Evolutionary conservation across 2,888 invertebrate genomes (phyloP).

Genomic region (Lamellibrachia satsuma): DNA sequence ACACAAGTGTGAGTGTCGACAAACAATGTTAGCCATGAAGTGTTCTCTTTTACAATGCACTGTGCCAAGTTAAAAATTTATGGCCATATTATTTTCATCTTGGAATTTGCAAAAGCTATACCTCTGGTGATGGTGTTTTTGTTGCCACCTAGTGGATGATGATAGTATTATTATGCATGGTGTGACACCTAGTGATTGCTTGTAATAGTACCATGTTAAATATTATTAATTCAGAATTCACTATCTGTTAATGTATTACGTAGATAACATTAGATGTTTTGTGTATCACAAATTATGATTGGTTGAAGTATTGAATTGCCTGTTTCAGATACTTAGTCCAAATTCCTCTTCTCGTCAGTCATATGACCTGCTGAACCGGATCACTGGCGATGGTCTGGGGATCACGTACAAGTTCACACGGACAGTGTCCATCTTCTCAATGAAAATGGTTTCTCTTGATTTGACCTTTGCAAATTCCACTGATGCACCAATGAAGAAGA

Average conservation of each 20-base stretch:
- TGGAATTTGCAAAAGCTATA: no score
- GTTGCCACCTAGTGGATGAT: no score
- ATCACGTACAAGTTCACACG: constrained; percentile 64
- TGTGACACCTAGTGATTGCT: no score
- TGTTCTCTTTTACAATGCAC: background rate
- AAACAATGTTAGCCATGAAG: background rate
- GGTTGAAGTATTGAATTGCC: background rate
- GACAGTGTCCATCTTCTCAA: constrained; percentile 74
- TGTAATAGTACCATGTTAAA: no score
- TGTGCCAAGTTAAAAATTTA: no score
- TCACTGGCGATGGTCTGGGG: constrained; percentile 67
- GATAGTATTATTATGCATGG: no score
- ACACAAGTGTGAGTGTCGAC: background rate
- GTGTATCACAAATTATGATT: background rate
- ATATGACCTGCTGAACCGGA: constrained; percentile 61
- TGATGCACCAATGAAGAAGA: constrained; percentile 73
- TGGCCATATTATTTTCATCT: no score
- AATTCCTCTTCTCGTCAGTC: constrained; percentile 30
- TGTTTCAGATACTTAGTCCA: constrained; percentile 38
- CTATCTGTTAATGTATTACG: background rate
- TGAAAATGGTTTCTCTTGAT: constrained; percentile 83
- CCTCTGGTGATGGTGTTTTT: no score
- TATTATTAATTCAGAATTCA: background rate
- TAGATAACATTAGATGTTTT: background rate
- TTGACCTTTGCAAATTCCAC: constrained; percentile 80